Conservation (phyloP, 2,888 invertebrate genomes). For the Eretmocerus hayati region DNA sequence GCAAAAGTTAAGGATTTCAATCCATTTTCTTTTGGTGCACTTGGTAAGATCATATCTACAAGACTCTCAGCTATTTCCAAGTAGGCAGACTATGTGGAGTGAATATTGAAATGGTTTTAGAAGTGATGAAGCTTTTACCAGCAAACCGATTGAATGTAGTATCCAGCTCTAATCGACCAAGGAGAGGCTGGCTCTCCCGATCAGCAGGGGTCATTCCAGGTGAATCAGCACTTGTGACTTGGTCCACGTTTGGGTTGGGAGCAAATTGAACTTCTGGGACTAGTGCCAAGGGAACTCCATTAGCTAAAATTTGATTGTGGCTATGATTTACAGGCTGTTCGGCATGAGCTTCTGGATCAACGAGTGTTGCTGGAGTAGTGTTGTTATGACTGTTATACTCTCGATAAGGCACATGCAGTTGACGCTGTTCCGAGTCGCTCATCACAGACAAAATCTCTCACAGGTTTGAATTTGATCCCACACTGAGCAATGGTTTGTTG, state of each 20-base stretch:
- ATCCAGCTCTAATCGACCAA: slow-evolving; percentile 72
- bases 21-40: too few species aligned
- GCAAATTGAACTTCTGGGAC: slow-evolving; percentile 74
- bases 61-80: too few species aligned
- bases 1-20: too few species aligned
- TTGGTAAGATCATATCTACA: too few species aligned
- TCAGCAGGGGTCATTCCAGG: slow-evolving; percentile 73
- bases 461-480: slow-evolving; percentile 8
- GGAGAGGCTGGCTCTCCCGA: slow-evolving; percentile 89
- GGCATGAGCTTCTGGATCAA: slow-evolving; percentile 41
- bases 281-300: slow-evolving; percentile 31
- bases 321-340: slow-evolving; percentile 36
- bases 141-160: slow-evolving; percentile 78
- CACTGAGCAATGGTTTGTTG: slow-evolving; percentile 4
- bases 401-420: slow-evolving; percentile 46
- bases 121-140: too few species aligned
- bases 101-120: too few species aligned
- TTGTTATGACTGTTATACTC: slow-evolving; percentile 44
- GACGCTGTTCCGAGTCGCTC: slow-evolving; percentile 46
- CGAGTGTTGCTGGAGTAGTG: slow-evolving; percentile 33
- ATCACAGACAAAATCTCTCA: slow-evolving; percentile 35
- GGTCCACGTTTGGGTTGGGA: slow-evolving; percentile 46
- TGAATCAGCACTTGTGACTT: slow-evolving; percentile 72
- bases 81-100: too few species aligned
- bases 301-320: slow-evolving; percentile 22